phyloP scores from a whole-genome alignment of 2,888 invertebrate species.

The Acanthosepion pharaonis region DNA sequence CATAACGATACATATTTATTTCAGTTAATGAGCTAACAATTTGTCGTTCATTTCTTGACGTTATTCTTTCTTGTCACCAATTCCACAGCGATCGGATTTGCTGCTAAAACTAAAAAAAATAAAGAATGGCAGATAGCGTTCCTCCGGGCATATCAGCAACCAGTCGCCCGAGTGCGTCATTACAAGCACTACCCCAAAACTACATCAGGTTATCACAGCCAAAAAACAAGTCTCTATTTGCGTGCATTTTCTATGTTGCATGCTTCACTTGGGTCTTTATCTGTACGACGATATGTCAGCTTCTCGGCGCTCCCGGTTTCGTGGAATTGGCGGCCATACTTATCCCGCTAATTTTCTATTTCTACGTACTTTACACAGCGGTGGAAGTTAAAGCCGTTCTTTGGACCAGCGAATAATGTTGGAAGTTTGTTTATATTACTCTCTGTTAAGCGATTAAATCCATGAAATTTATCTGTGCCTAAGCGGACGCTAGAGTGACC shows the following conservation, averaged over 20 bases:
- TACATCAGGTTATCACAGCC: not conserved
- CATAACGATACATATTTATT: not conserved
- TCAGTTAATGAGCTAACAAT: not conserved
- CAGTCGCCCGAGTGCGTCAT: not conserved
- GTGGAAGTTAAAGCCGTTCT: not conserved
- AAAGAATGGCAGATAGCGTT: not conserved
- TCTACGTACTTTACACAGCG: not conserved
- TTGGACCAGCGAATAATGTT: not conserved
- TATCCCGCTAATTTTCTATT: not conserved
- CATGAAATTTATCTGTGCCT: too few species aligned
- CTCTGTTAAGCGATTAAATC: too few species aligned
- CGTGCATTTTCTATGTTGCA: not conserved
- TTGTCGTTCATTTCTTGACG: not conserved
- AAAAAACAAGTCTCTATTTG: not conserved
- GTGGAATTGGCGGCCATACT: not conserved
- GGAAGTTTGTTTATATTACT: too few species aligned
- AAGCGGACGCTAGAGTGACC: too few species aligned
- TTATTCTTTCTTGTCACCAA: too few species aligned
- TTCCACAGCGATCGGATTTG: too few species aligned
- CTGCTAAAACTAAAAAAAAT: too few species aligned
- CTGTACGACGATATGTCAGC: not conserved
- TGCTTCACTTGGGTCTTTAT: not conserved
- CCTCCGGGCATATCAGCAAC: not conserved
- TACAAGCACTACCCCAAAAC: not conserved
- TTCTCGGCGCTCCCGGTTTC: not conserved